phyloP scores from a whole-genome alignment of 2,888 invertebrate genomes.

The Therioaphis trifolii region DNA sequence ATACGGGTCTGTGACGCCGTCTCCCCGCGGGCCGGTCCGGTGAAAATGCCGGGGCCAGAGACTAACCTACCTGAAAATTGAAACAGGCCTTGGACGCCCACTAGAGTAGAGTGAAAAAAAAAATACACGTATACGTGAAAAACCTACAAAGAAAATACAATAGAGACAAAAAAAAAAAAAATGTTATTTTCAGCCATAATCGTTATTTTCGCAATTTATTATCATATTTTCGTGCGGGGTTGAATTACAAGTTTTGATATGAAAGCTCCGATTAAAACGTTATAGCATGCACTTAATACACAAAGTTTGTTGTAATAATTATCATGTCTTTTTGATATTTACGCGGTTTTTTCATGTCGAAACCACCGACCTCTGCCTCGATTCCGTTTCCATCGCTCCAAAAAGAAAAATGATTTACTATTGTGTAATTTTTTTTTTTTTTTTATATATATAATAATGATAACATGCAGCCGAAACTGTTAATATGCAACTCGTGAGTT shows the following conservation, averaged over 20 bases:
- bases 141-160: too few relatives aligned
- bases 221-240: background rate
- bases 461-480: too few relatives aligned
- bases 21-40: too few relatives aligned
- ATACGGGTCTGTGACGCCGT: too few relatives aligned
- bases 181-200: background rate
- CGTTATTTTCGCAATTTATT: background rate
- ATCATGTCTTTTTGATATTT: background rate
- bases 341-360: too few relatives aligned
- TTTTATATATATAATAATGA: too few relatives aligned
- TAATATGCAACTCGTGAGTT: too few relatives aligned
- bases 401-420: too few relatives aligned
- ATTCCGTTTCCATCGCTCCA: too few relatives aligned
- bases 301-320: background rate
- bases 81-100: background rate
- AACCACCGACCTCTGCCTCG: too few relatives aligned
- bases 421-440: too few relatives aligned
- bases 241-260: background rate
- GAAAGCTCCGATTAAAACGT: background rate
- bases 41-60: background rate
- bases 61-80: background rate
- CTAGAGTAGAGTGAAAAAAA: too few relatives aligned
- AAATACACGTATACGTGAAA: background rate
- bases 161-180: background rate
- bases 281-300: background rate